Evolutionary conservation across 2,888 invertebrate species (phyloP).

Genomic region (Drosophila meridionalis): DNA sequence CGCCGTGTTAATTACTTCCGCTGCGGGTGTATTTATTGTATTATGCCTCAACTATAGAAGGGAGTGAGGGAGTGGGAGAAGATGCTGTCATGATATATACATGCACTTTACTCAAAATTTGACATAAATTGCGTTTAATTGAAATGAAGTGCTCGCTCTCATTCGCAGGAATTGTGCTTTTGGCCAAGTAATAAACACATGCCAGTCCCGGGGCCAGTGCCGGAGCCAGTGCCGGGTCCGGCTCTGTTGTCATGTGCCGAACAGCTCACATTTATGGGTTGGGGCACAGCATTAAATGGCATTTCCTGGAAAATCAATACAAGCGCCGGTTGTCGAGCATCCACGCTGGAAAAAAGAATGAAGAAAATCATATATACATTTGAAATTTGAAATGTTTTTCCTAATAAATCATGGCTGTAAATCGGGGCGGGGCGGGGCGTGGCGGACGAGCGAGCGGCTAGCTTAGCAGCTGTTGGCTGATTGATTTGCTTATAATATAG

Average conservation of each 20-base stretch:
- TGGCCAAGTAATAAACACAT: neutral
- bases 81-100: conserved; percentile 63
- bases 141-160: conserved; percentile 56
- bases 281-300: conserved; percentile 29
- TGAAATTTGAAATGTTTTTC: conserved; percentile 47
- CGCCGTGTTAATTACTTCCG: conserved; percentile 76
- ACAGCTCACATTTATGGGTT: conserved; percentile 45
- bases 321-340: conserved; percentile 24
- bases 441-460: neutral
- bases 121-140: conserved; percentile 71
- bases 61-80: neutral
- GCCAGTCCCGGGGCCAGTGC: neutral
- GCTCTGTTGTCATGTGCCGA: neutral
- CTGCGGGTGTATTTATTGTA: conserved; percentile 67
- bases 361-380: conserved; percentile 29
- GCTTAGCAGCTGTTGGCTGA: conserved; percentile 64
- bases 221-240: neutral
- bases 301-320: conserved; percentile 67
- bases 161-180: conserved; percentile 2
- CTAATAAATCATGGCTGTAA: conserved; percentile 65
- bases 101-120: conserved; percentile 59
- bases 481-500: conserved; percentile 72
- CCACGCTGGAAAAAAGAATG: neutral
- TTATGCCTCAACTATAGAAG: conserved; percentile 42
- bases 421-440: neutral